Base-by-base conservation (phyloP, 2,888 invertebrate genomes). In the Elgonia sp. region DNA sequence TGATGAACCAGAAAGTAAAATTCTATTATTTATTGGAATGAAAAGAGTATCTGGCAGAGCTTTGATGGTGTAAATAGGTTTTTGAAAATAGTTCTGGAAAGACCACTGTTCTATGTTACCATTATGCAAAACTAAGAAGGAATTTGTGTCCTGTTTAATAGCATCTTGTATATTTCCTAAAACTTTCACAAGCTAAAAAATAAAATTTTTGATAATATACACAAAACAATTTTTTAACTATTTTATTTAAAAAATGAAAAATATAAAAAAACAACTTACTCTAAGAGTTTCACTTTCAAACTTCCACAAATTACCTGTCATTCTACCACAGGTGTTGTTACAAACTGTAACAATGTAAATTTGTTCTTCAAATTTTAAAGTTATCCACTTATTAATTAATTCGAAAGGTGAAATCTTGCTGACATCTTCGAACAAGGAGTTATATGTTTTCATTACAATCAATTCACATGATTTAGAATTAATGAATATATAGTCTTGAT, bases 391-490 rank as follows among this genome's bases (percentile, higher is more conserved):
- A 40, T 94, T 93, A 3, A 96, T 92, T 16, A 92, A 91, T 4
- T 96, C 96, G 40, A 95, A 95, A 83, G 95, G 91, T 14, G 95
- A 92, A 55, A 92, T 87, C 10, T 69, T 89, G 3, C 89, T 91
- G 0, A 94, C 42, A 10, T 73, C 82, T 16, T 89, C 88, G 67
- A 95, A 95, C 0, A 89, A 84, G 29, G 91, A 90, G 1, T 92
- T 90, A 21, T 93, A 93, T 94, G 95, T 96, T 14, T 93, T 89
- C 77, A 95, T 95, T 21, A 96, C 89, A 65, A 94, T 92, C 0
- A 96, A 93, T 37, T 92, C 89, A 90, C 96, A 96, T 53, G 92
- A 93, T 12, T 92, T 90, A 84, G 94, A 94, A 84, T 94, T 95
- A 1, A 95, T 91, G 20, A 95, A 89, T 39, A 95, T 87, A 85